Conservation (phyloP, 2,888 invertebrate species). For the Leucoma salicis region DNA sequence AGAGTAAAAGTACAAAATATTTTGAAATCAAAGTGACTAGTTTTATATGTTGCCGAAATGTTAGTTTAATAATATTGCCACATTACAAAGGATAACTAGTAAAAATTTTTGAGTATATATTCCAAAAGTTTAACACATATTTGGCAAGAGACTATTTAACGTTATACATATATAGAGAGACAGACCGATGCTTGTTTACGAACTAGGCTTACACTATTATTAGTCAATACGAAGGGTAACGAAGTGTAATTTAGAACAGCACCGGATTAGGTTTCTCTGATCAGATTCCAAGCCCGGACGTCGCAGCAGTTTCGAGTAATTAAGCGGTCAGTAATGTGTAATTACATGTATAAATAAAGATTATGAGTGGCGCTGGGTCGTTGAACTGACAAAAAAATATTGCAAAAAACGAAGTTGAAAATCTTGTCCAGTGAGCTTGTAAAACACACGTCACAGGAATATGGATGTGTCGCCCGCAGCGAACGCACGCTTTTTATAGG, state of each 20-base stretch:
- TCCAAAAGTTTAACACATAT: slow-evolving; percentile 44
- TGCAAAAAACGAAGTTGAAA: slow-evolving; percentile 56
- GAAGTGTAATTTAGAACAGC: slow-evolving; percentile 61
- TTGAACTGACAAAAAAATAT: slow-evolving; percentile 53
- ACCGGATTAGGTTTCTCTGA: slow-evolving; percentile 60
- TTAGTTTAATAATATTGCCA: no score
- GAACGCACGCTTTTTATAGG: slow-evolving; percentile 35
- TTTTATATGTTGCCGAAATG: slow-evolving; percentile 39
- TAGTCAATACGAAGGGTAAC: slow-evolving; percentile 54
- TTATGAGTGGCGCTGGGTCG: slow-evolving; percentile 55
- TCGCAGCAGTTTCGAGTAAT: slow-evolving; percentile 70
- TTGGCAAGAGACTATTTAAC: slow-evolving; percentile 61
- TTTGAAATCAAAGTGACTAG: slow-evolving; percentile 48
- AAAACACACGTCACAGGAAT: slow-evolving; percentile 77
- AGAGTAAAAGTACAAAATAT: slow-evolving; percentile 34
- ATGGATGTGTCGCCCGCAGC: slow-evolving; percentile 72
- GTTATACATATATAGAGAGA: slow-evolving; percentile 64
- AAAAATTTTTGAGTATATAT: slow-evolving; percentile 33
- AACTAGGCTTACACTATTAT: slow-evolving; percentile 42
- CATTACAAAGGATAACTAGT: no score
- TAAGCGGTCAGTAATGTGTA: slow-evolving; percentile 70
- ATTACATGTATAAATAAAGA: slow-evolving; percentile 72
- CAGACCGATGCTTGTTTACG: slow-evolving; percentile 43
- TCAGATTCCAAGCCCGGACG: slow-evolving; percentile 50
- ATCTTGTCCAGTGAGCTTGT: slow-evolving; percentile 59